A percentile compares a stretch with the other conserved stretches of the same genome.
These are phyloP conservation scores for Eulemur albifrons DNA, from an alignment of 2,797 vertebrate genomes.

Conservation along the genomic window DNA sequence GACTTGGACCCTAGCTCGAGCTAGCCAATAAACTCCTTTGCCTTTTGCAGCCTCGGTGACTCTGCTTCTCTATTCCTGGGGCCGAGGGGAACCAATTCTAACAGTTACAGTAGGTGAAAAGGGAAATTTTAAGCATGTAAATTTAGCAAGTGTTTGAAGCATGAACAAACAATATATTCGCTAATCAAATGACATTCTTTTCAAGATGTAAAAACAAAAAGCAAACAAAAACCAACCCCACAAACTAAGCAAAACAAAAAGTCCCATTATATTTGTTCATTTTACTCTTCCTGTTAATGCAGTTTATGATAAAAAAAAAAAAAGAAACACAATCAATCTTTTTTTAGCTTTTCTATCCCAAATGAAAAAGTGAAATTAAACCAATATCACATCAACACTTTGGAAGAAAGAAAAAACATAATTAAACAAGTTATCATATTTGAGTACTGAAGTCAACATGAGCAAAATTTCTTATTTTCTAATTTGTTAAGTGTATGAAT, in stretches of 20 bases:
- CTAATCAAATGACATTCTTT: neutral
- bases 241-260: neutral
- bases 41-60: no score
- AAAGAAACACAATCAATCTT: neutral
- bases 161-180: neutral
- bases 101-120: neutral
- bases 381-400: neutral
- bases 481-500: neutral
- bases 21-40: no score
- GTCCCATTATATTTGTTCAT: neutral
- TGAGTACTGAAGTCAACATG: neutral
- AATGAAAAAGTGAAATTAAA: neutral
- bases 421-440: neutral
- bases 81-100: no score
- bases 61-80: no score
- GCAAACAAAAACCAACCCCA: neutral
- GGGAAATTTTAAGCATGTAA: neutral
- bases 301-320: neutral
- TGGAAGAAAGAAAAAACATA: neutral
- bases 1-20: no score
- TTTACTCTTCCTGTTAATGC: neutral
- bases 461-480: neutral
- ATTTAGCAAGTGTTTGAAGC: neutral
- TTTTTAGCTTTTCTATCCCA: neutral
- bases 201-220: neutral